Evolutionary conservation across 2,797 vertebrate genomes (phyloP).

Genomic region (Masticophis lateralis): DNA sequence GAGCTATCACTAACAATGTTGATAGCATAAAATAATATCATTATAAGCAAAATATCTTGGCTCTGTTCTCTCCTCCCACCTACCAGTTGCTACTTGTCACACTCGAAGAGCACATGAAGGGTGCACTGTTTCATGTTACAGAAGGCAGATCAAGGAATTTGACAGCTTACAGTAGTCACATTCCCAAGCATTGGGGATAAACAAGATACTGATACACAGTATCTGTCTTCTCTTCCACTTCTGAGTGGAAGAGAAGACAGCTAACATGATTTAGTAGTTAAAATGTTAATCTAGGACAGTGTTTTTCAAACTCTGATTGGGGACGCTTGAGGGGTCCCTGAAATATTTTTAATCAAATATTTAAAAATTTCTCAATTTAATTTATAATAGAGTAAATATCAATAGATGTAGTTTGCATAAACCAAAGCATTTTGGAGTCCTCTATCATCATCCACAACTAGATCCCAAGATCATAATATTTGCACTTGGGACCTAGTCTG

Average conservation of each 20-base stretch:
- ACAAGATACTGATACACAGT: not conserved
- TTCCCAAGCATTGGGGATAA: not conserved
- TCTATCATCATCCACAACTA: not conserved
- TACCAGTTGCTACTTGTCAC: constrained; percentile 21
- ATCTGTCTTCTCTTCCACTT: no score
- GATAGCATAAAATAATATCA: rapidly evolving
- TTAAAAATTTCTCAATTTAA: not conserved
- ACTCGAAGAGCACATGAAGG: not conserved
- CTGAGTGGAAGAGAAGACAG: not conserved
- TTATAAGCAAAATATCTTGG: constrained; percentile 24
- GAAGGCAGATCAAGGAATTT: not conserved
- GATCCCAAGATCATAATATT: not conserved
- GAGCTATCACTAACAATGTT: not conserved
- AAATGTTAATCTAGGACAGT: not conserved
- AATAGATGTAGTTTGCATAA: not conserved
- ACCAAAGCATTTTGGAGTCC: not conserved
- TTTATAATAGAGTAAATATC: not conserved
- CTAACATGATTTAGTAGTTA: not conserved
- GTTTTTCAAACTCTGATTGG: not conserved
- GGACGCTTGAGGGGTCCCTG: not conserved
- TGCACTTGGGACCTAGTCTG: not conserved
- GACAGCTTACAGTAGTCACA: not conserved
- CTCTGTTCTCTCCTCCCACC: constrained; percentile 16
- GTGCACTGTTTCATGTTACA: not conserved
- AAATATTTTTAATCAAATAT: not conserved